phyloP scores from a whole-genome alignment of 2,113 vertebrate genomes.

The human region DNA sequence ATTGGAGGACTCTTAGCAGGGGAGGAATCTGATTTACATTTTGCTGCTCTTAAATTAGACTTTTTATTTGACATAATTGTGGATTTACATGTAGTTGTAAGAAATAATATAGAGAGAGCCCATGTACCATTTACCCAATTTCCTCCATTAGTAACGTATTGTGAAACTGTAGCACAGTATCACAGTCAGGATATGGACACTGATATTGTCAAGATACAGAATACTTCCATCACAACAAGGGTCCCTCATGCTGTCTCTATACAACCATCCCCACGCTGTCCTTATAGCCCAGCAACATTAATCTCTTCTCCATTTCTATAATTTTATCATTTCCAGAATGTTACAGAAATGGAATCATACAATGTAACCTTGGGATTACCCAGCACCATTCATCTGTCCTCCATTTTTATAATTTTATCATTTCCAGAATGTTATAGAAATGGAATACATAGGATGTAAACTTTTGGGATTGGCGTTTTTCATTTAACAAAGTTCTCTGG shows the following conservation, averaged over 20 bases:
- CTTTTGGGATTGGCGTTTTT: background rate
- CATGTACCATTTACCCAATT: background rate
- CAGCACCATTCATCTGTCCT: background rate
- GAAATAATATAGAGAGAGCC: background rate
- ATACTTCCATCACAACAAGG: background rate
- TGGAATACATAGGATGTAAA: background rate
- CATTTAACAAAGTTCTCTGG: background rate
- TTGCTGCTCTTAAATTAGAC: background rate
- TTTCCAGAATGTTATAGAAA: background rate
- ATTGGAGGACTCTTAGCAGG: background rate
- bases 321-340: background rate
- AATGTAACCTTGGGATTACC: background rate
- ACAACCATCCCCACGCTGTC: background rate
- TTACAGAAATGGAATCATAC: background rate
- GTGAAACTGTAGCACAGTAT: background rate
- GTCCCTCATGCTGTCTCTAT: background rate
- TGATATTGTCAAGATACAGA: background rate
- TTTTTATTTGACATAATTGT: background rate
- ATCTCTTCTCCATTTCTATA: background rate
- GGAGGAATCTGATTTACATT: background rate
- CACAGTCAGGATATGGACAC: background rate
- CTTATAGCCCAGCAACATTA: background rate
- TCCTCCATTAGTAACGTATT: background rate
- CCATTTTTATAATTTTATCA: background rate
- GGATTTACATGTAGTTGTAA: background rate